These are phyloP conservation scores for Orius insidiosus DNA, from an alignment of 1,140 invertebrate species.

Conservation along the genomic window DNA sequence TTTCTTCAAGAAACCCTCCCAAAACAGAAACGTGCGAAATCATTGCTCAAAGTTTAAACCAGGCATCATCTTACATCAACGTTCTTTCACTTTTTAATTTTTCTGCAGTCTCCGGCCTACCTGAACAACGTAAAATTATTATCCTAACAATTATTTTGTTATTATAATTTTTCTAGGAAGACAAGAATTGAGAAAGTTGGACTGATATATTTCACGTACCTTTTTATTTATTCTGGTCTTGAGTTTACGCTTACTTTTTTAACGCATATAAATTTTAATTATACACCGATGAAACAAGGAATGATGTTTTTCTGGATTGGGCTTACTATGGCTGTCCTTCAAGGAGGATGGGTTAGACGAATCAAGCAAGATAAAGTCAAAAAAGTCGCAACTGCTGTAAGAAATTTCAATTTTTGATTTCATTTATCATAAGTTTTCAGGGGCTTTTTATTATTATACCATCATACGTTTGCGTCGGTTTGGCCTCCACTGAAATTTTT, in stretches of 20 bases:
- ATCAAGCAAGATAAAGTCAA: constrained; percentile 60
- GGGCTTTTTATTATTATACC: constrained; percentile 78
- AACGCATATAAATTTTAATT: constrained; percentile 82
- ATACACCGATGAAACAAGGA: constrained; percentile 89
- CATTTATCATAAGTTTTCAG: constrained; percentile 32
- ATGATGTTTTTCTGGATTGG: constrained; percentile 95
- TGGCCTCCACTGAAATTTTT: constrained; percentile 37
- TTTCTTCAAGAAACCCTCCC: constrained; percentile 75
- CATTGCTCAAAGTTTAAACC: constrained; percentile 43
- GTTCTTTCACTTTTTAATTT: constrained; percentile 50
- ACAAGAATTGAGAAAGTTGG: constrained; percentile 56
- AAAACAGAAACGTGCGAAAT: constrained; percentile 46
- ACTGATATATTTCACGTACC: constrained; percentile 79
- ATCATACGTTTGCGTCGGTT: constrained; percentile 71
- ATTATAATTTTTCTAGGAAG: constrained; percentile 30
- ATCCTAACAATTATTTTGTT: background rate
- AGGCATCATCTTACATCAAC: constrained; percentile 57
- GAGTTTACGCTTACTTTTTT: constrained; percentile 97
- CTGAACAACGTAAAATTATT: constrained; percentile 22
- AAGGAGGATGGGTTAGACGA: constrained; percentile 74
- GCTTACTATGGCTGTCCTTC: constrained; percentile 78
- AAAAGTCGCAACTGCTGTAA: constrained; percentile 45
- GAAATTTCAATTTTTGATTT: background rate
- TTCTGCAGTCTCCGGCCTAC: constrained; percentile 39
- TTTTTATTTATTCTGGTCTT: constrained; percentile 92